Percentiles rank a stretch among this genome's conserved stretches.
These are phyloP conservation scores for Plotosus lineatus DNA, from an alignment of 2,113 vertebrate species.

Conservation along the genomic window DNA sequence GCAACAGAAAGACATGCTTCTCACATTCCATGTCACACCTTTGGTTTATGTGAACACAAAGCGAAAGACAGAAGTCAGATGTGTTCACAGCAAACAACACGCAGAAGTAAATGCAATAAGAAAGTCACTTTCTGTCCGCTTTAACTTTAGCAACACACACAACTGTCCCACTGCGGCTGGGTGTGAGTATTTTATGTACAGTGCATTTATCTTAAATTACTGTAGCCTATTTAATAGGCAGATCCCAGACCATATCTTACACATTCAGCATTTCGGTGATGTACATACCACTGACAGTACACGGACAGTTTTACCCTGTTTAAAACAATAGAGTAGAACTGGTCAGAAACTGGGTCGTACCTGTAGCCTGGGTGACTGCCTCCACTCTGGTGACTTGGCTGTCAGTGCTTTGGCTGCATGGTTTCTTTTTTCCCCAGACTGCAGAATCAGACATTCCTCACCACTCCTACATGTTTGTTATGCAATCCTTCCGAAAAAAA, in stretches of 20 bases:
- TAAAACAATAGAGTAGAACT: neutral
- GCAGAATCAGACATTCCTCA: constrained; percentile 12
- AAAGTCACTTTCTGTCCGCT: neutral
- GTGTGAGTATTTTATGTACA: too few relatives aligned
- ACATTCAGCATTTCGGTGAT: neutral
- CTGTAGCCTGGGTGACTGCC: constrained; percentile 9
- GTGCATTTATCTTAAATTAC: neutral
- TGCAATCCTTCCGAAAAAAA: constrained; percentile 4
- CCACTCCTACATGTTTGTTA: constrained; percentile 27
- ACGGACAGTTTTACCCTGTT: neutral
- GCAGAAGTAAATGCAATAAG: neutral
- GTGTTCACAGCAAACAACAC: neutral
- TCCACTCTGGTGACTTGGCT: constrained; percentile 16
- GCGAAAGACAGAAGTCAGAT: neutral
- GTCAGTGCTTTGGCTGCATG: neutral
- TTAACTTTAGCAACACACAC: neutral
- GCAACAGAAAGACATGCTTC: neutral
- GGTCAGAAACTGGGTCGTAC: constrained; percentile 14
- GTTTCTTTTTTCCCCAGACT: neutral
- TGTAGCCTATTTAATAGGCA: neutral
- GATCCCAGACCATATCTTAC: neutral
- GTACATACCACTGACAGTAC: neutral
- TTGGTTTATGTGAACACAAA: constrained; percentile 28
- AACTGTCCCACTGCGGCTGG: too few relatives aligned
- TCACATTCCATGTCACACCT: constrained; percentile 39